phyloP scores from a whole-genome alignment of 2,113 vertebrate species.

The Proterorhinus semilunaris region DNA sequence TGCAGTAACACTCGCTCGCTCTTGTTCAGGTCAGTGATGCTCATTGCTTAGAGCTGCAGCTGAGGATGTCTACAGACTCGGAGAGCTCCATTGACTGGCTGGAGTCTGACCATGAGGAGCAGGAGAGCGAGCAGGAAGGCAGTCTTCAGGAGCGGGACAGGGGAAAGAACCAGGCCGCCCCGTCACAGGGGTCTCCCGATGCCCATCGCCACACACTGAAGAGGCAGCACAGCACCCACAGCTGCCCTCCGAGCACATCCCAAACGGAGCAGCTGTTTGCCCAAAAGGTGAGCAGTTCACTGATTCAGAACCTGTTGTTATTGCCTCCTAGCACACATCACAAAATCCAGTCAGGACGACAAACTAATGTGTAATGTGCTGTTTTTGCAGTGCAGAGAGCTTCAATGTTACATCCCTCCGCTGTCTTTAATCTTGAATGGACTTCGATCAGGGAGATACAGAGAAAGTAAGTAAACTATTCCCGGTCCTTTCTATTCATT shows the following conservation, averaged over 20 bases:
- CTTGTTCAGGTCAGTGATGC: constrained; percentile 76
- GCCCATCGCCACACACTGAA: constrained; percentile 64
- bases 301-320: constrained; percentile 27
- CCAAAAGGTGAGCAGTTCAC: constrained; percentile 71
- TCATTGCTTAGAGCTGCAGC: constrained; percentile 69
- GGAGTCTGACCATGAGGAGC: constrained; percentile 75
- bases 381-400: constrained; percentile 72
- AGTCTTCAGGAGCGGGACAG: constrained; percentile 39
- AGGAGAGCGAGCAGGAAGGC: constrained; percentile 60
- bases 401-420: constrained; percentile 80
- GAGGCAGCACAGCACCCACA: constrained; percentile 52
- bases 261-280: constrained; percentile 66
- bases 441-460: constrained; percentile 78
- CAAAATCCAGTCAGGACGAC: constrained; percentile 36
- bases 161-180: constrained; percentile 31
- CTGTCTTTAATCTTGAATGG: constrained; percentile 79
- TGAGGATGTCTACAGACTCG: constrained; percentile 81
- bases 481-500: too few relatives aligned
- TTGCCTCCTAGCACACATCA: constrained; percentile 36
- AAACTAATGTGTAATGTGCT: constrained; percentile 16
- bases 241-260: constrained; percentile 33
- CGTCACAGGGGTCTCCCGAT: not conserved
- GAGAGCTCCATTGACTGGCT: constrained; percentile 81
- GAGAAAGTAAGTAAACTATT: constrained; percentile 75
- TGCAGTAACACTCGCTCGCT: constrained; percentile 20